A percentile compares a stretch with the other conserved stretches of the same genome.
These are phyloP conservation scores for Poecile montanus DNA, from an alignment of 2,797 vertebrate genomes.

Conservation along the genomic window DNA sequence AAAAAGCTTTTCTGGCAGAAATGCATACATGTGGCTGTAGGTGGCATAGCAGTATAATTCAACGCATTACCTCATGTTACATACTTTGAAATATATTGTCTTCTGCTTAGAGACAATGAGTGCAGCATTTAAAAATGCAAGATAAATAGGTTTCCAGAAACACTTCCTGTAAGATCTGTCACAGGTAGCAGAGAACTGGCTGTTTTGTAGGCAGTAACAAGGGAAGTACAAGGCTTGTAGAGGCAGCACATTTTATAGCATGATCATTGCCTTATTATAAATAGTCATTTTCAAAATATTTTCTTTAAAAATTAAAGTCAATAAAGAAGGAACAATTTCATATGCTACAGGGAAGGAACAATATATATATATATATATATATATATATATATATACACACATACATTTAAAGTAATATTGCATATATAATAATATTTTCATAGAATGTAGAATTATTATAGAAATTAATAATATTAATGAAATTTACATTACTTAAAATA, in stretches of 20 bases:
- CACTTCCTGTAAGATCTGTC: background rate
- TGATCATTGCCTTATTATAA: background rate
- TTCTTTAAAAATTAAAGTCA: background rate
- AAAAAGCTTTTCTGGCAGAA: conserved; percentile 37
- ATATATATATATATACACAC: too few species aligned
- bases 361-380: background rate
- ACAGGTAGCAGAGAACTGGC: background rate
- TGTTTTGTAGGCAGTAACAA: background rate
- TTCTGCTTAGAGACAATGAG: background rate
- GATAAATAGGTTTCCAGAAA: background rate
- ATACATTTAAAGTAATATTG: background rate
- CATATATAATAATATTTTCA: background rate
- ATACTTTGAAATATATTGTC: background rate
- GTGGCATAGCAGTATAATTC: conserved; percentile 68
- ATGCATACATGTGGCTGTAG: conserved; percentile 63
- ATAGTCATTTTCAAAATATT: background rate
- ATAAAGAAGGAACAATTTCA: background rate
- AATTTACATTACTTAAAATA: background rate
- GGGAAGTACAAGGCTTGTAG: background rate
- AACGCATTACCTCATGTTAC: background rate
- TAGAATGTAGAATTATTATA: background rate
- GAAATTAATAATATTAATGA: background rate
- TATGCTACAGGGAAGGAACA: background rate
- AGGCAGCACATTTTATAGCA: background rate
- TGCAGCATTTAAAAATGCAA: background rate